Evolutionary conservation across 2,888 invertebrate species (phyloP).

Genomic region (Tromatobia lineatoria): DNA sequence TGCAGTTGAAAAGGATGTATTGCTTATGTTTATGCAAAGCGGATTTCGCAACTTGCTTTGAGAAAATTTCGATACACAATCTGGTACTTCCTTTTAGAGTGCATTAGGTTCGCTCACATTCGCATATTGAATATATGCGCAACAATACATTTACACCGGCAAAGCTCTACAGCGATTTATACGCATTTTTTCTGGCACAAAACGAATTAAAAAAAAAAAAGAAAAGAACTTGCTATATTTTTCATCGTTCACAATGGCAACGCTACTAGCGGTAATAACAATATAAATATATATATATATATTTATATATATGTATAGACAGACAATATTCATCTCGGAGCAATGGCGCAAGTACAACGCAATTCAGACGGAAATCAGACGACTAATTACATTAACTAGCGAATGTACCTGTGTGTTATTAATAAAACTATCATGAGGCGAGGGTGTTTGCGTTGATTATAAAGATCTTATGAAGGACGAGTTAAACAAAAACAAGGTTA

Average conservation of each 20-base stretch:
- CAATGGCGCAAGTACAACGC: conserved; percentile 61
- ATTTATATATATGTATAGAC: conserved; percentile 51
- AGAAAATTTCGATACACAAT: conserved; percentile 17
- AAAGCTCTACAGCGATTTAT: conserved; percentile 62
- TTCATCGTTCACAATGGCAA: conserved; percentile 58
- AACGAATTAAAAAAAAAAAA: conserved; percentile 37
- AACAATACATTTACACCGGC: conserved; percentile 62
- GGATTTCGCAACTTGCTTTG: background rate
- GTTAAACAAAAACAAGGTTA: conserved; percentile 13
- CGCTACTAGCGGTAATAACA: conserved; percentile 59
- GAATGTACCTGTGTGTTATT: conserved; percentile 54
- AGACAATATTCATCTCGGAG: conserved; percentile 61
- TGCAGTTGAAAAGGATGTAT: conserved; percentile 61
- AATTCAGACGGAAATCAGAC: conserved; percentile 62
- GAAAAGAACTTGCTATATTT: conserved; percentile 57
- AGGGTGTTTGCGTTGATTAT: conserved; percentile 35
- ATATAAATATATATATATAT: conserved; percentile 55
- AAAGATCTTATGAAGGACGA: conserved; percentile 19
- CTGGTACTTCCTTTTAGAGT: conserved; percentile 31
- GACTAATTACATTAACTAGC: conserved; percentile 60
- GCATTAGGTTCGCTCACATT: conserved; percentile 56
- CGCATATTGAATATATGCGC: conserved; percentile 52
- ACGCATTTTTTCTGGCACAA: conserved; percentile 60
- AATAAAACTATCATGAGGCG: conserved; percentile 43
- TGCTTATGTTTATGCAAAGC: background rate